Conservation (phyloP, 2,797 vertebrate genomes). For the Garrulus glandarius region DNA sequence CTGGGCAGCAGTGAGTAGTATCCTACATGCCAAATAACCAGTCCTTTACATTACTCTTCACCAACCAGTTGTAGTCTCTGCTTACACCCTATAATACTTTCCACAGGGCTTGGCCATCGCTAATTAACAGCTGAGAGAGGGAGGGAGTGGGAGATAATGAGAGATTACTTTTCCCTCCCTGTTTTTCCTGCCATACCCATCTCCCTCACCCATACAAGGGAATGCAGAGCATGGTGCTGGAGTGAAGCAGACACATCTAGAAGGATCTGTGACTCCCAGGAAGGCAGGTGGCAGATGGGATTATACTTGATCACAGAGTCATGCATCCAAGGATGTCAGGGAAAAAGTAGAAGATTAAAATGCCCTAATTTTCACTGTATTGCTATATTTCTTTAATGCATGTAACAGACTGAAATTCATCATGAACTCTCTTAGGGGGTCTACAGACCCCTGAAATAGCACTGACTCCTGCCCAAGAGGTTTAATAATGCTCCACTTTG, state of each 20-base stretch:
- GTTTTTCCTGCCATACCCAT: not conserved
- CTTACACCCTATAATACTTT: not conserved
- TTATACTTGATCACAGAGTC: not conserved
- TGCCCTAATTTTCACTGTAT: not conserved
- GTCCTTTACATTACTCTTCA: not conserved
- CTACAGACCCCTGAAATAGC: not conserved
- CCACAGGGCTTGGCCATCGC: not conserved
- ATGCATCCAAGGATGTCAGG: not conserved
- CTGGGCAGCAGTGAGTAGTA: not conserved
- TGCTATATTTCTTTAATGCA: not conserved
- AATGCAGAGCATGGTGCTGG: not conserved
- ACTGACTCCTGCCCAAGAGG: not conserved
- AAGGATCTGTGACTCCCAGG: not conserved
- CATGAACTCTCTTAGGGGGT: not conserved
- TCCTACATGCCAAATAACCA: not conserved
- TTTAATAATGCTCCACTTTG: not conserved
- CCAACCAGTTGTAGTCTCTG: not conserved
- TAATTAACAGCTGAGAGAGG: not conserved
- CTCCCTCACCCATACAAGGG: not conserved
- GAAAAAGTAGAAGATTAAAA: not conserved
- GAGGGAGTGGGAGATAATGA: not conserved
- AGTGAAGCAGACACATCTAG: not conserved
- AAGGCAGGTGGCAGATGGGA: not conserved
- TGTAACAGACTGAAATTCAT: not conserved
- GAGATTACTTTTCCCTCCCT: not conserved